These are phyloP conservation scores for Meloidogyne exigua DNA, from an alignment of 1,140 invertebrate genomes.

Conservation along the genomic window DNA sequence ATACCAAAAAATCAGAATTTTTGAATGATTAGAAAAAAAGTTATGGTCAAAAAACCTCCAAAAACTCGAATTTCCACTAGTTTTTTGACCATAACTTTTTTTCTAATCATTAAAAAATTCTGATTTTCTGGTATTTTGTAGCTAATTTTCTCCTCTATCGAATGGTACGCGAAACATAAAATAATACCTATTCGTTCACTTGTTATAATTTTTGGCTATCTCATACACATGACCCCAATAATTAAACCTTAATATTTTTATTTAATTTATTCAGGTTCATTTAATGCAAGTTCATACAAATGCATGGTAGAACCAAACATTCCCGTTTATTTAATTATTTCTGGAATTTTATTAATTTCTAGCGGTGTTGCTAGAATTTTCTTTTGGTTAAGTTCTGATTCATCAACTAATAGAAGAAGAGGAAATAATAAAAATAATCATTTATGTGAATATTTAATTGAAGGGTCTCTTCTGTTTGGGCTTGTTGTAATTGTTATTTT, in stretches of 20 bases:
- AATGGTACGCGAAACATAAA: too few relatives aligned
- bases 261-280: slow-evolving; percentile 22
- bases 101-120: too few relatives aligned
- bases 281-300: slow-evolving; percentile 32
- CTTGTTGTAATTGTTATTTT: slow-evolving; percentile 36
- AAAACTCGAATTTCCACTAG: too few relatives aligned
- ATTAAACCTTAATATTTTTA: neutral
- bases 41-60: too few relatives aligned
- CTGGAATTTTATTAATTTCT: slow-evolving; percentile 33
- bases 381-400: slow-evolving; percentile 7
- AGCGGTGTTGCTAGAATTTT: slow-evolving; percentile 31
- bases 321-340: slow-evolving; percentile 37
- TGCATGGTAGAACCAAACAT: slow-evolving; percentile 41
- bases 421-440: slow-evolving; percentile 1
- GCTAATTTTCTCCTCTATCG: too few relatives aligned
- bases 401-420: neutral
- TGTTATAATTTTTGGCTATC: too few relatives aligned
- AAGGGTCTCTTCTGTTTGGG: slow-evolving; percentile 31
- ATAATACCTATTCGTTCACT: too few relatives aligned
- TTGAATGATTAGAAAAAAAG: too few relatives aligned
- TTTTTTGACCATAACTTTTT: too few relatives aligned
- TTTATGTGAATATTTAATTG: slow-evolving; percentile 32
- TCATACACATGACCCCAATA: too few relatives aligned
- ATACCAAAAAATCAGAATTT: too few relatives aligned
- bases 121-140: too few relatives aligned